phyloP scores from a whole-genome alignment of 2,797 vertebrate genomes.

The Coluber constrictor region DNA sequence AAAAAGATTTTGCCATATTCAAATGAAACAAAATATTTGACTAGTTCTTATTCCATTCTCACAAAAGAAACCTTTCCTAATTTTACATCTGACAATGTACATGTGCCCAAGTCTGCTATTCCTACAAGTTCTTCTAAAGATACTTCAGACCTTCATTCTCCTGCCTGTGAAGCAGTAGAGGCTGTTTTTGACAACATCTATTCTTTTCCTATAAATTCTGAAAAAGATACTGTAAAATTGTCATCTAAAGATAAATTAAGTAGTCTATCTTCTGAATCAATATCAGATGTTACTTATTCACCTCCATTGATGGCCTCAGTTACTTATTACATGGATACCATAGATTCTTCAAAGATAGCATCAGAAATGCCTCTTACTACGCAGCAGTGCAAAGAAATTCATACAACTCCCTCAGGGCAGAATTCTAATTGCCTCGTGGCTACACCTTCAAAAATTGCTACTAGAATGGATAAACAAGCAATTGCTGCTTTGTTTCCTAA shows the following conservation, averaged over 20 bases:
- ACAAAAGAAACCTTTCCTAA: not conserved
- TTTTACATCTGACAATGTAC: slow-evolving; percentile 27
- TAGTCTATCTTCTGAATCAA: not conserved
- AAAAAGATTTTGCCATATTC: not conserved
- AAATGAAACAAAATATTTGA: slow-evolving; percentile 11
- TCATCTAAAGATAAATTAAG: slow-evolving; percentile 21
- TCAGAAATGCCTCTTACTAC: not conserved
- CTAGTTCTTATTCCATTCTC: slow-evolving; percentile 25
- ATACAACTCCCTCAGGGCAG: slow-evolving; percentile 12
- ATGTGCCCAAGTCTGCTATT: slow-evolving; percentile 19
- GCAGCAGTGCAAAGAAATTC: not conserved
- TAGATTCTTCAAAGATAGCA: slow-evolving; percentile 15
- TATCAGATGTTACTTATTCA: slow-evolving; percentile 1
- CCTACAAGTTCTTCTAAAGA: slow-evolving; percentile 34
- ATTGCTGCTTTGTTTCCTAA: slow-evolving; percentile 56
- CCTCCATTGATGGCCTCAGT: slow-evolving; percentile 7
- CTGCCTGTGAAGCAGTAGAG: not conserved
- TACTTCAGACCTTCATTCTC: not conserved
- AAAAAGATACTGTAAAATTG: not conserved
- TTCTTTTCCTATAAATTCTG: slow-evolving; percentile 2
- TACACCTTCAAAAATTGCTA: not conserved
- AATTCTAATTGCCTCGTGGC: not conserved
- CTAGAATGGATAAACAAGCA: slow-evolving; percentile 37
- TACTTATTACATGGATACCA: slow-evolving; percentile 27
- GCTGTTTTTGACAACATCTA: not conserved